Base-by-base conservation (phyloP, 2,113 vertebrate genomes). In the Choloepus hoffmanni region DNA sequence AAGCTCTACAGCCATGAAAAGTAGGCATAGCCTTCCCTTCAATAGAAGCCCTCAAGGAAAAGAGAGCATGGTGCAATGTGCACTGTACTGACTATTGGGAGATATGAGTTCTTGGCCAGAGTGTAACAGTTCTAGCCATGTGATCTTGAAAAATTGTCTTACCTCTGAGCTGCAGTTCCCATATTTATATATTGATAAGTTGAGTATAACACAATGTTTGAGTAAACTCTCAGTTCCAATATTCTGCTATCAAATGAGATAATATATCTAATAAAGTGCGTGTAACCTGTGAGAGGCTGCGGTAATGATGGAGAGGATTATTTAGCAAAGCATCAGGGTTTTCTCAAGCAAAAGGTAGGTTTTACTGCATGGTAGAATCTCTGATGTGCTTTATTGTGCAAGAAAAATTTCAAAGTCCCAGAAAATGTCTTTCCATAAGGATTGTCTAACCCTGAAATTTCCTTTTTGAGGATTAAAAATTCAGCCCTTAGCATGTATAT, bases 381-480 rank as follows among this genome's bases (percentile, higher is more conserved):
- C 11, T 14, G 28, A 10, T 48, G 7, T n/a, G 24, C 2, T 19
- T 89, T 33, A 24, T 3, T 65, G 7, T 30, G 33, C 9, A 36
- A 72, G 45, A 65, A 63, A 50, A 78, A 12, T 23, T 62, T 89
- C 45, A 79, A 16, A 11, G 30, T 62, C 63, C 26, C 24, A 53
- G 19, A n/a, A 85, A 70, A 50, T 62, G 24, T 23, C 2, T 67
- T 50, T 7, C 2, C 30, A 40, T 14, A 36, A 40, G 19, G 53
- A 62, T 60, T 3, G 72, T 13, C 7, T 73, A 94, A 89, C 76
- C 5, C 2, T 77, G 40, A 88, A 85, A 77, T 83, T 63, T 9
- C 12, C 9, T 30, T 82, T 87, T 33, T 72, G 8, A 88, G 85
- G 62, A 95, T 62, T 89, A 93, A 85, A 94, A 72, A 73, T 33